Evolutionary conservation across 2,888 invertebrate genomes (phyloP).

Genomic region (Lithophane leautieri): DNA sequence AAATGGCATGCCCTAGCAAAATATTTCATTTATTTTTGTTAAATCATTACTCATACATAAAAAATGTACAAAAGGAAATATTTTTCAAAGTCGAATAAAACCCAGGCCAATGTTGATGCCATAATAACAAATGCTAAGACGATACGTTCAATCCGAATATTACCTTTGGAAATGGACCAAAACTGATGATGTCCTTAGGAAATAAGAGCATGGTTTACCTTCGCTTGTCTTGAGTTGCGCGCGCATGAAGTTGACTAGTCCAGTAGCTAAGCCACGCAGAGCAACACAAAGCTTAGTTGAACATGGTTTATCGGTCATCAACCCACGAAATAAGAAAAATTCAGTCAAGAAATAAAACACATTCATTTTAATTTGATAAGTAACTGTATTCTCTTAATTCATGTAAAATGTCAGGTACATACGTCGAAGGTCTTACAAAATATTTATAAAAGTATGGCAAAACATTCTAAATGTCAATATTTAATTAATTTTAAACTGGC

Average conservation of each 20-base stretch:
- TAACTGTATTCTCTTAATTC: constrained; percentile 19
- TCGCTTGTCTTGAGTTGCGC: no score
- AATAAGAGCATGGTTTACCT: constrained; percentile 31
- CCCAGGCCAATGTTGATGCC: background rate
- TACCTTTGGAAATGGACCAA: background rate
- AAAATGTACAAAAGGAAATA: background rate
- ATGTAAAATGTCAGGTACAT: constrained; percentile 20
- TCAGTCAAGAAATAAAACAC: constrained; percentile 28
- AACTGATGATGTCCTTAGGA: background rate
- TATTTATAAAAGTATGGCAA: constrained; percentile 1
- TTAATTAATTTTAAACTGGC: background rate
- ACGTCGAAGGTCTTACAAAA: background rate
- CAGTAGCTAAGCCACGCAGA: background rate
- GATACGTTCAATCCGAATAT: background rate
- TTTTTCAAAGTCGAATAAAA: background rate
- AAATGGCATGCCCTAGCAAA: background rate
- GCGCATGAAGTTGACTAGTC: constrained; percentile 5
- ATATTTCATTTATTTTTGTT: background rate
- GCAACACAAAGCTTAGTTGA: constrained; percentile 33
- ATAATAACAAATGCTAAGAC: background rate
- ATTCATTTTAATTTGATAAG: background rate
- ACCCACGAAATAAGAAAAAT: background rate
- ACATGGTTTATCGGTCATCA: background rate
- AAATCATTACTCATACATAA: no score
- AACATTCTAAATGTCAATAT: background rate